Evolutionary conservation across 1,140 invertebrate genomes (phyloP).

Genomic region (Antheraea mylitta): DNA sequence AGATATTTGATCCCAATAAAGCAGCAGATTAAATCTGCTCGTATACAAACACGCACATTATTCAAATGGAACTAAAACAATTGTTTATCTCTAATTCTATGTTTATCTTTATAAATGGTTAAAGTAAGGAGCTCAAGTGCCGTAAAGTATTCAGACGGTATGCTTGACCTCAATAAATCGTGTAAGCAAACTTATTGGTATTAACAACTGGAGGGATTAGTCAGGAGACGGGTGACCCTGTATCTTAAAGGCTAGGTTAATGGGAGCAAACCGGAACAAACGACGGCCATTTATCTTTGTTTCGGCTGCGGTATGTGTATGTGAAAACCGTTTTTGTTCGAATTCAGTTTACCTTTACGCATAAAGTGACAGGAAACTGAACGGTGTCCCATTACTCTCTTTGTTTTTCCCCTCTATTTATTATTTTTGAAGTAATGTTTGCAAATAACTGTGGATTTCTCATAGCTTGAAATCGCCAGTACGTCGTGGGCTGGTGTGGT

Average conservation of each 20-base stretch:
- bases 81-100: constrained; percentile 8
- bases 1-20: no score
- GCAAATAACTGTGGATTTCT: no score
- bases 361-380: background rate
- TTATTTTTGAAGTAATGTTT: no score
- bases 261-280: constrained; percentile 41
- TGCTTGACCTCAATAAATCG: constrained; percentile 34
- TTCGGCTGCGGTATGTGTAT: constrained; percentile 7
- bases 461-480: no score
- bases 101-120: constrained; percentile 15
- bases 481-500: no score
- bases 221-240: constrained; percentile 24
- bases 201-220: constrained; percentile 32
- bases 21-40: no score
- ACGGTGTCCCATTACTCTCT: background rate
- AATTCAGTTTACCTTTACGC: background rate
- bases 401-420: background rate
- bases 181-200: constrained; percentile 33
- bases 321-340: background rate
- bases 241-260: constrained; percentile 41
- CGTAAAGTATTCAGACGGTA: constrained; percentile 12
- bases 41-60: constrained; percentile 9
- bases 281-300: constrained; percentile 36
- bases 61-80: constrained; percentile 8
- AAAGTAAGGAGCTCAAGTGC: background rate